Evolutionary conservation across 2,113 vertebrate species (phyloP), one percentile per base, ranked within the genome.

Genomic region (Mustela nigripes): DNA sequence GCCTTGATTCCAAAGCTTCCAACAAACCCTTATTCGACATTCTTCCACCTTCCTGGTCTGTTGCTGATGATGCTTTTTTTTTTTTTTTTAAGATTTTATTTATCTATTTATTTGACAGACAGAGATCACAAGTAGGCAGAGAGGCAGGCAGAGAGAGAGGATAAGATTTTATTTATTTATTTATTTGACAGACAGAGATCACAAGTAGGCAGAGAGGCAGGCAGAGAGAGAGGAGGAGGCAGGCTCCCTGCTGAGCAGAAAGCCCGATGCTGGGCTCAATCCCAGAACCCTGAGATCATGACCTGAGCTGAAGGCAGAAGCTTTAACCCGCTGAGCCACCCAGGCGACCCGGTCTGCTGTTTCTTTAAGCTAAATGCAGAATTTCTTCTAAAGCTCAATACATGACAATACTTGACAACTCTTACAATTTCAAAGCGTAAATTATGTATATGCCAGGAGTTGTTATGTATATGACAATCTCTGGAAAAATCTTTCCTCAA

Each of bases 321-420:
- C 50, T 53, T 50, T 53, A 53, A 53, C 50, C 50, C 50, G 16
- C 50, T 16, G 50, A 53, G 50, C 50, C 50, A 53, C 50, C 50
- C 15, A 53, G 50, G 15, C 16, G 50, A 15, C 50, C 15, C 50
- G 0, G 15, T 53, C 50, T 53, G 50, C 50, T 71, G 33, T 9
- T 74, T 31, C 71, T 81, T 91, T 39, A 74, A 76, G 21, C 21
- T 67, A 69, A 87, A 50, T 42, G 45, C 6, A 84, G 11, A 2
- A 28, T 96, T 88, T 78, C 42, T 84, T 73, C 50, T 50, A 45
- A 62, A 50, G 24, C 24, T 86, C 36, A 73, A 6, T 84, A 60
- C 10, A 58, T 80, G 24, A 93, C 3, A 39, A 39, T 39, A 39
- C 39, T 39, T 39, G 39, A 39, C 39, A 39, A 39, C 39, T 39